A percentile compares a stretch with the other conserved stretches of the same genome.
Conservation (phyloP, 2,113 vertebrate species). For the Podarcis cretensis region DNA sequence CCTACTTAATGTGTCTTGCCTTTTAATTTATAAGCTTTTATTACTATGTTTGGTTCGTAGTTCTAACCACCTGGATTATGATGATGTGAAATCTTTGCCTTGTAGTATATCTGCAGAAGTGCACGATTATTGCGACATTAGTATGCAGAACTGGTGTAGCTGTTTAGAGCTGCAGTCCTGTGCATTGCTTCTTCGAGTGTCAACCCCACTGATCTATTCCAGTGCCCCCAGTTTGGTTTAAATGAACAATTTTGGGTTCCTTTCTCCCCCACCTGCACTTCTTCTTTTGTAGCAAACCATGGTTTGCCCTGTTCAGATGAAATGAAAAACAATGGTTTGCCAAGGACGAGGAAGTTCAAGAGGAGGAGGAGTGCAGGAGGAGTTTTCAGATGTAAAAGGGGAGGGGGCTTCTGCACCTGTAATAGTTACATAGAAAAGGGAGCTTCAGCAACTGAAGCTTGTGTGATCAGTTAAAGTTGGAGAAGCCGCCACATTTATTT, state of each 20-base stretch:
- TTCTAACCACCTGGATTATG: background rate
- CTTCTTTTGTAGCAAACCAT: background rate
- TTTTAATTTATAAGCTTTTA: background rate
- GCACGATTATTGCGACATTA: background rate
- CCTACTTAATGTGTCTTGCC: background rate
- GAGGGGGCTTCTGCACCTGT: too few species aligned
- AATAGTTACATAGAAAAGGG: too few species aligned
- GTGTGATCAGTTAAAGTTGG: too few species aligned
- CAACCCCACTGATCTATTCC: background rate
- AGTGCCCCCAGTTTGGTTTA: too few species aligned
- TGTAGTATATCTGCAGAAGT: background rate
- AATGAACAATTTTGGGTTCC: background rate
- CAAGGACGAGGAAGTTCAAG: background rate
- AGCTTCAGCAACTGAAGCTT: too few species aligned
- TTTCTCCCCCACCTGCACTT: background rate
- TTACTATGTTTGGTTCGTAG: background rate
- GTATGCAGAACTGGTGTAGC: background rate
- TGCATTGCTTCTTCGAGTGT: background rate
- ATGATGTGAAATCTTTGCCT: background rate
- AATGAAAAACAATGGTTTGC: background rate
- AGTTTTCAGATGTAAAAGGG: too few species aligned
- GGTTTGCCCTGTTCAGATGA: background rate
- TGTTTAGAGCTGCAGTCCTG: background rate
- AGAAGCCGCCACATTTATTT: too few species aligned
- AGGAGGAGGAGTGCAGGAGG: background rate